These are phyloP conservation scores for Marmota monax DNA, from an alignment of 2,113 vertebrate species.

Conservation along the genomic window DNA sequence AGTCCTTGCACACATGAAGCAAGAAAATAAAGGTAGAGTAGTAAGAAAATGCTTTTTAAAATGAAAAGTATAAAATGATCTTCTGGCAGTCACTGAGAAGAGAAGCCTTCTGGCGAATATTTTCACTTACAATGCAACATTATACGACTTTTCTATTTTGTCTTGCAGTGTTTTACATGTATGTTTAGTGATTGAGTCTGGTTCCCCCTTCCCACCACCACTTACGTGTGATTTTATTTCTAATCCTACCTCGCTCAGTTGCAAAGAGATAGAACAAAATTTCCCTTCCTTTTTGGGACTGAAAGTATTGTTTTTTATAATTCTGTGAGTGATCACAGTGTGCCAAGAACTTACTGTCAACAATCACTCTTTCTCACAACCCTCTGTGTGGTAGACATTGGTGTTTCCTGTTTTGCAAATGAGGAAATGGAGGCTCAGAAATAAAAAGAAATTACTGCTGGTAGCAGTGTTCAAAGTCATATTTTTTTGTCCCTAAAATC, in stretches of 20 bases:
- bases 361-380: background rate
- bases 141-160: background rate
- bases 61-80: background rate
- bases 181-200: background rate
- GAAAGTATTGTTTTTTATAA: conserved; percentile 10
- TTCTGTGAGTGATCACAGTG: background rate
- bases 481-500: background rate
- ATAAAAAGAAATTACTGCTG: background rate
- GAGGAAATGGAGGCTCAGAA: background rate
- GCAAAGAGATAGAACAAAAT: background rate
- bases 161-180: background rate
- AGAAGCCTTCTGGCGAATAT: background rate
- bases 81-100: background rate
- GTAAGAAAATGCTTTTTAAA: background rate
- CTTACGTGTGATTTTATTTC: background rate
- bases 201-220: background rate
- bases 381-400: background rate
- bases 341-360: background rate
- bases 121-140: background rate
- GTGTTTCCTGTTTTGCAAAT: background rate
- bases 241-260: background rate
- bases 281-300: background rate
- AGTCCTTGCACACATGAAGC: background rate
- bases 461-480: background rate
- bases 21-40: background rate